A percentile compares a stretch with the other conserved stretches of the same genome.
These are phyloP conservation scores for Andrena marginata DNA, from an alignment of 2,888 invertebrate species.

Conservation along the genomic window DNA sequence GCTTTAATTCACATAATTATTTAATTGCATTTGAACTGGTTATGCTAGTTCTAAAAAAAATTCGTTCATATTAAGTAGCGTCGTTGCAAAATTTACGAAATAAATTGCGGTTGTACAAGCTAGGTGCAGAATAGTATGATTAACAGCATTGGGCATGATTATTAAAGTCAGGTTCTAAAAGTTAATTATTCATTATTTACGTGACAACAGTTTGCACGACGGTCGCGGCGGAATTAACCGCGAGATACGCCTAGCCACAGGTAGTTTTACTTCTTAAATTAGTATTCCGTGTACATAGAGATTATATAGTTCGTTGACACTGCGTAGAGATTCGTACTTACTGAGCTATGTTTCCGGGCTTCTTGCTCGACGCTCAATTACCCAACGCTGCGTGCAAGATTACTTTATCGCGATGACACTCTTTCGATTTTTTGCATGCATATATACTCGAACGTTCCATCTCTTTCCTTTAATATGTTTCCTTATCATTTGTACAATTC, in stretches of 20 bases:
- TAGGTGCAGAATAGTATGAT: no score
- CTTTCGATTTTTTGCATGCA: conserved; percentile 24
- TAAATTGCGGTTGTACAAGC: no score
- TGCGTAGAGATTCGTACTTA: conserved; percentile 17
- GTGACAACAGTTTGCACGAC: conserved; percentile 1
- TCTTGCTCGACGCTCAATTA: neutral
- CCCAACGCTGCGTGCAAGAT: neutral
- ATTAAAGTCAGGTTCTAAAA: neutral
- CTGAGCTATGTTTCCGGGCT: conserved; percentile 20
- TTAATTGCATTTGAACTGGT: no score
- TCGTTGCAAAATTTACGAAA: no score
- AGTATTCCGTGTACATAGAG: conserved; percentile 38
- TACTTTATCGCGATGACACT: conserved; percentile 40
- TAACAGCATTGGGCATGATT: no score
- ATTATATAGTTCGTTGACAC: conserved; percentile 36
- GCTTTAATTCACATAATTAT: neutral
- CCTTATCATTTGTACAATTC: neutral
- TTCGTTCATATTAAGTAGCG: no score
- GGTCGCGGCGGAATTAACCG: conserved; percentile 3
- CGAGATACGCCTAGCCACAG: neutral
- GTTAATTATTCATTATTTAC: conserved; percentile 11
- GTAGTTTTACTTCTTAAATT: conserved; percentile 26
- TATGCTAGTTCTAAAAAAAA: no score
- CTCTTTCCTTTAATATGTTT: neutral
- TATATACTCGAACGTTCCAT: conserved; percentile 5